phyloP scores from a whole-genome alignment of 2,888 invertebrate genomes.

The Agrotis segetum region DNA sequence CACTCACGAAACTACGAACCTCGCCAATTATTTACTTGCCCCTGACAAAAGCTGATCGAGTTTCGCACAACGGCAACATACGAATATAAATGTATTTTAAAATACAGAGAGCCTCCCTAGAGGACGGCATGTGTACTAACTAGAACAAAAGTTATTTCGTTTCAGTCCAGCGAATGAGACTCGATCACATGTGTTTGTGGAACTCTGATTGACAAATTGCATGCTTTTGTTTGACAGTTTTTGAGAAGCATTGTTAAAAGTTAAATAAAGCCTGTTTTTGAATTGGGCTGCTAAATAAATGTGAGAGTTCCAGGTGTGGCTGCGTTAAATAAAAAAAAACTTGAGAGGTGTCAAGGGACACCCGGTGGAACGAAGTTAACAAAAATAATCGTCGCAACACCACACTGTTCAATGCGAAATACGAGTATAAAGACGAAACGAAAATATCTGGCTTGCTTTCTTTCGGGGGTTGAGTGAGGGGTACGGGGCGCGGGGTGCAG shows the following conservation, averaged over 20 bases:
- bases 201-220: constrained; percentile 13
- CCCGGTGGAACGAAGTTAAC: too few relatives aligned
- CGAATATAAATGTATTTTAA: constrained; percentile 34
- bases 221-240: constrained; percentile 7
- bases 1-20: background rate
- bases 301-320: too few relatives aligned
- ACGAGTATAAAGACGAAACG: too few relatives aligned
- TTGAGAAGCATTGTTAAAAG: background rate
- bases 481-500: too few relatives aligned
- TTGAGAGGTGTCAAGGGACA: too few relatives aligned
- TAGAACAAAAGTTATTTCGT: constrained; percentile 40
- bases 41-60: constrained; percentile 11
- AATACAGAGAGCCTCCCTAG: constrained; percentile 27
- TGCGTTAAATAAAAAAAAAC: too few relatives aligned
- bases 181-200: constrained; percentile 20
- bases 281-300: background rate
- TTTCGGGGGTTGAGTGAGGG: too few relatives aligned
- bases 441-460: too few relatives aligned
- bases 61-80: constrained; percentile 9
- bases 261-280: background rate
- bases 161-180: constrained; percentile 3
- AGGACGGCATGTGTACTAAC: constrained; percentile 27
- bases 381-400: too few relatives aligned
- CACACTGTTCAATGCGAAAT: too few relatives aligned
- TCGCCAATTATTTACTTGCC: constrained; percentile 7